Percentiles rank a stretch among this genome's conserved stretches.
phyloP scores from a whole-genome alignment of 2,797 vertebrate genomes.

The Chromis chromis region DNA sequence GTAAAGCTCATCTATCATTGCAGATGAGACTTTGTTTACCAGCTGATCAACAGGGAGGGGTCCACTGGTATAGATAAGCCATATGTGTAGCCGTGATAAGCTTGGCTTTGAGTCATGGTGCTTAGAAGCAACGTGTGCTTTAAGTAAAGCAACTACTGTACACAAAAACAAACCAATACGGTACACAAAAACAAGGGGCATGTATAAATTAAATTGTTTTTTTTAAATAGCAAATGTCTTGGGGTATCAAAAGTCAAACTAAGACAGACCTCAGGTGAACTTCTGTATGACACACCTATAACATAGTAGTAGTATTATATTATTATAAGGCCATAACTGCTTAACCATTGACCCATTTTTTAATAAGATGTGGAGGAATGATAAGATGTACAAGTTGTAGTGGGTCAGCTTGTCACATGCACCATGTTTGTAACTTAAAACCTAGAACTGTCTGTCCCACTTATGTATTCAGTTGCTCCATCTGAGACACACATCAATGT shows the following conservation, averaged over 20 bases:
- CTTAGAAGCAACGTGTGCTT: conserved; percentile 10
- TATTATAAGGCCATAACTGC: background rate
- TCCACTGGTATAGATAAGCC: conserved; percentile 65
- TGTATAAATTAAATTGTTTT: too few species aligned
- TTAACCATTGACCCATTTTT: background rate
- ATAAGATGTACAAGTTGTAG: background rate
- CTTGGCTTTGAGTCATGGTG: conserved; percentile 22
- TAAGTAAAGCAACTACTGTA: background rate
- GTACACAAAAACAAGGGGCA: background rate
- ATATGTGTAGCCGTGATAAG: conserved; percentile 64
- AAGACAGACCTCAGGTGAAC: background rate
- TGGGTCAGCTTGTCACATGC: background rate
- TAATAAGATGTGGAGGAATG: background rate
- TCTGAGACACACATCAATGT: background rate
- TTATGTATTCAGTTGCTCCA: background rate
- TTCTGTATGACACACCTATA: background rate
- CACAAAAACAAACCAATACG: background rate
- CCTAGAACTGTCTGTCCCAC: too few species aligned
- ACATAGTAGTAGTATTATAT: background rate
- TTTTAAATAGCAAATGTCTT: too few species aligned
- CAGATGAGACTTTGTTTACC: conserved; percentile 20
- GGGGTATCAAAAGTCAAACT: background rate
- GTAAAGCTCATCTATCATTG: background rate
- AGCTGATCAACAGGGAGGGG: conserved; percentile 49
- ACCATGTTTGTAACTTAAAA: background rate